These are phyloP conservation scores for Eumacrocentrus americanus DNA, from an alignment of 2,888 invertebrate genomes.

Conservation along the genomic window DNA sequence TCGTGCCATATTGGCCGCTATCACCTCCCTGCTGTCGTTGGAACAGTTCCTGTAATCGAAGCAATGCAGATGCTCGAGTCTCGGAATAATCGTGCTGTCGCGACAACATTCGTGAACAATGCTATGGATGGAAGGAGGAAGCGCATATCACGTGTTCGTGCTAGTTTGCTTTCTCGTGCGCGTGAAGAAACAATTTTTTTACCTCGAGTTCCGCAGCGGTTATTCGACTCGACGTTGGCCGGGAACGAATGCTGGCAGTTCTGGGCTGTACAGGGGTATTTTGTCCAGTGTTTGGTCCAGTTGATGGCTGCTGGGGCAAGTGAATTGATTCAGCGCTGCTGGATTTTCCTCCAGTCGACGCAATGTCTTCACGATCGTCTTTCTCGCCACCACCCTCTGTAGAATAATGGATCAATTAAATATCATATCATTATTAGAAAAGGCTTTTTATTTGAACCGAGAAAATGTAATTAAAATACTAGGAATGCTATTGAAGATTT, in stretches of 20 bases:
- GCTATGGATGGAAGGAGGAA: conserved; percentile 15
- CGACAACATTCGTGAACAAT: conserved; percentile 32
- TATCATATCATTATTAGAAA: background rate
- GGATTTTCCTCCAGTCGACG: conserved; percentile 72
- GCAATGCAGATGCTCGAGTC: conserved; percentile 45
- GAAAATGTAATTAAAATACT: too few relatives aligned
- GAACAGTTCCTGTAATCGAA: conserved; percentile 74
- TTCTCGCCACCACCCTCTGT: conserved; percentile 71
- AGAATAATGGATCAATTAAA: conserved; percentile 3
- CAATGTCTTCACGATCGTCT: conserved; percentile 73
- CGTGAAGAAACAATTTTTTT: conserved; percentile 36
- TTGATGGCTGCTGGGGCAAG: conserved; percentile 62
- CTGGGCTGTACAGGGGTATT: conserved; percentile 71
- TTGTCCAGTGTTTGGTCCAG: conserved; percentile 63
- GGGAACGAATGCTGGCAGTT: conserved; percentile 88
- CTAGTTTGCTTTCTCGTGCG: conserved; percentile 20
- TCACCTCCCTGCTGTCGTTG: conserved; percentile 79
- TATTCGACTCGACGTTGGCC: conserved; percentile 86
- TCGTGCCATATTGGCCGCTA: conserved; percentile 61
- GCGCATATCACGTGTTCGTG: conserved; percentile 30
- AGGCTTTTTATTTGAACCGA: too few relatives aligned
- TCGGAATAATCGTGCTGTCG: conserved; percentile 37
- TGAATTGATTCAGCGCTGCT: conserved; percentile 84
- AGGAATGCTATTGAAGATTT: too few relatives aligned
- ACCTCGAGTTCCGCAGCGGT: conserved; percentile 87